Conservation (phyloP, 2,888 invertebrate genomes). For the Neoitamus cyanurus region DNA sequence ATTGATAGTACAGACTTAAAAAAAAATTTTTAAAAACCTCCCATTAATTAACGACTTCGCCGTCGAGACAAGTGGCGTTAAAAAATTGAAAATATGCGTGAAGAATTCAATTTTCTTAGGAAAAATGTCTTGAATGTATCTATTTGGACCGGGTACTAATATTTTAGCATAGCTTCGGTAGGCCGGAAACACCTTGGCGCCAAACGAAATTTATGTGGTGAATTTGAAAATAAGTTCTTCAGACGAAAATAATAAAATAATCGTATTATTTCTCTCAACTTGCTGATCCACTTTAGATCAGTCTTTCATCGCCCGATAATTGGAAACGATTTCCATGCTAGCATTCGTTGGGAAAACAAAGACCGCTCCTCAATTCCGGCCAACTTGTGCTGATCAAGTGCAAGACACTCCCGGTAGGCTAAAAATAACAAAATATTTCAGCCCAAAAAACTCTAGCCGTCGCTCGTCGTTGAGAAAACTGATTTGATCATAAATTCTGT, state of each 20-base stretch:
- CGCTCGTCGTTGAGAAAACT: background rate
- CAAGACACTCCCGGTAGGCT: background rate
- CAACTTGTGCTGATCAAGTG: background rate
- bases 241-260: background rate
- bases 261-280: background rate
- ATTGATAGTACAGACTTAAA: background rate
- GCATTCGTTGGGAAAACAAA: background rate
- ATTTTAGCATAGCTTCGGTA: background rate
- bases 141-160: background rate
- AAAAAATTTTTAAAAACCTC: background rate
- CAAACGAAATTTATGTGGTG: background rate
- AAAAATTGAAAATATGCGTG: background rate
- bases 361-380: background rate
- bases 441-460: background rate
- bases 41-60: background rate
- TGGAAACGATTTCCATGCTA: background rate
- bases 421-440: background rate
- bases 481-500: slow-evolving; percentile 2
- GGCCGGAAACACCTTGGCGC: background rate
- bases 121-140: background rate
- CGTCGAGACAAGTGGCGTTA: background rate
- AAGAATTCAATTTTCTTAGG: background rate
- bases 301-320: background rate
- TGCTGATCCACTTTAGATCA: background rate
- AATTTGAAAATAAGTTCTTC: background rate